Evolutionary conservation across 2,888 invertebrate species (phyloP), one percentile per base, ranked within the genome.

Genomic region (Athalia rosae): DNA sequence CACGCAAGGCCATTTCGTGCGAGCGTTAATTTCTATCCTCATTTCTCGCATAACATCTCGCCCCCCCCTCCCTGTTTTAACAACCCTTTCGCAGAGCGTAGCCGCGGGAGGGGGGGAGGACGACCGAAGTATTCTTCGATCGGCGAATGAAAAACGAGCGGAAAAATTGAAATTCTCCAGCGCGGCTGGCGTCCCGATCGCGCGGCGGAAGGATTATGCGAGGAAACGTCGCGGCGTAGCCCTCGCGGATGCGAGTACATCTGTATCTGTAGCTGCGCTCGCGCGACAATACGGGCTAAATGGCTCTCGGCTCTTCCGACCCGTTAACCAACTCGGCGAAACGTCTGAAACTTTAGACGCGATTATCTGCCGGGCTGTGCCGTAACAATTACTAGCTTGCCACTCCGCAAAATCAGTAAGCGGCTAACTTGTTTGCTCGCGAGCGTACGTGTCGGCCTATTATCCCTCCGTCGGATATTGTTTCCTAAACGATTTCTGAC

Each of bases 291-390:
- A 87, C 88, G 89, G 89, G 89, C 84, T 88, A 88, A 89, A 89
- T 87, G 85, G 74, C 74, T 74, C 86, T 87, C 87, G 86, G 84
- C 84, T 86, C 83, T 83, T 81, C 84, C 81, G 85, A 85, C 86
- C 86, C 86, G 82, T 85, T 85, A 84, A 87, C 88, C 86, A 88
- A 88, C 88, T 87, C 85, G 86, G 84, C 84, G 88, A 88, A 89
- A 88, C 85, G 87, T 86, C 87, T 84, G 85, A 89, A 89, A 89
- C 87, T 89, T 89, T 89, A 79, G 83, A 88, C 87, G 84, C 89
- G 88, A 89, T 89, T 89, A 89, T 89, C 89, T 87, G 86, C 85
- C 85, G 87, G 89, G 88, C 89, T 88, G 88, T 87, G 89, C 87
- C 87, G 88, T 87, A 89, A 89, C 89, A 89, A 89, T 88, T 89